Conservation (phyloP, 2,888 invertebrate species). For the Brachypterus glaber region DNA sequence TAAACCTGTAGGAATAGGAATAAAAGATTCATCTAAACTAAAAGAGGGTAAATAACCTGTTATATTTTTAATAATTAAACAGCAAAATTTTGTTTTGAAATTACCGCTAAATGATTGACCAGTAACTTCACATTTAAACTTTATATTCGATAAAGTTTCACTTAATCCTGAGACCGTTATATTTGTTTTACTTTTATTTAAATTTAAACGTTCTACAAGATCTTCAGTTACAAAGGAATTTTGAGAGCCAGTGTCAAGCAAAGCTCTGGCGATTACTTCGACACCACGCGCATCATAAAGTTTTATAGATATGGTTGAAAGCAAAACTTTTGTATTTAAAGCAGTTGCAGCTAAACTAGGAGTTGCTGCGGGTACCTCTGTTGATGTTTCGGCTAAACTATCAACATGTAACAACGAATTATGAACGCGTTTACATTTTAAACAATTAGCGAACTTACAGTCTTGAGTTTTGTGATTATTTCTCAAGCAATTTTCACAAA, state of each 20-base stretch:
- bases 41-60: neutral
- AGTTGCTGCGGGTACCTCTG: too few relatives aligned
- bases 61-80: conserved; percentile 1
- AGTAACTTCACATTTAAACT: conserved; percentile 1
- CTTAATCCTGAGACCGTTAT: neutral
- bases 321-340: neutral
- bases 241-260: conserved; percentile 1
- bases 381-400: neutral
- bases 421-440: neutral
- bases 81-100: neutral
- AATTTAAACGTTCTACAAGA: too few relatives aligned
- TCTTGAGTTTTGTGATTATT: neutral
- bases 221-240: neutral
- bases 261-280: neutral
- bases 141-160: neutral
- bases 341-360: too few relatives aligned
- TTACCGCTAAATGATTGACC: too few relatives aligned
- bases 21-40: too few relatives aligned
- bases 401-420: neutral
- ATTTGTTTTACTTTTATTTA: neutral
- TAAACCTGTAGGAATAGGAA: too few relatives aligned
- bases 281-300: neutral
- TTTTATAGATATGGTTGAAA: neutral
- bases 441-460: neutral
- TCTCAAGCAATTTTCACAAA: neutral